phyloP scores from a whole-genome alignment of 1,140 invertebrate species.

The Potamilus streckersoni region DNA sequence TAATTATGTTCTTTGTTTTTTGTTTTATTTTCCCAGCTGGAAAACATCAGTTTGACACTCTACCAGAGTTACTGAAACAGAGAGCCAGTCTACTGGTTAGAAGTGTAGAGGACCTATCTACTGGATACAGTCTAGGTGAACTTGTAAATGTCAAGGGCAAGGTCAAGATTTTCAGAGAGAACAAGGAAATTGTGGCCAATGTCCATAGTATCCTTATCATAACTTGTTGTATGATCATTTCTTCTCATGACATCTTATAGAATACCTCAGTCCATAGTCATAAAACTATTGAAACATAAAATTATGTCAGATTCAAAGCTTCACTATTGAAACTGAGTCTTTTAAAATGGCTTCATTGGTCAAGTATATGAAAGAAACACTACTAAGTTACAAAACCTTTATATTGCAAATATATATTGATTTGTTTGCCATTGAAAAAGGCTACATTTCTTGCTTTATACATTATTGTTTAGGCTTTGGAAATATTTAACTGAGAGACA shows the following conservation, averaged over 20 bases:
- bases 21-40: not conserved
- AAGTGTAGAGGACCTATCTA: constrained; percentile 1
- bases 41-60: not conserved
- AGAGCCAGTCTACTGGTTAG: constrained; percentile 1
- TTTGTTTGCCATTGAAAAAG: no score
- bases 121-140: constrained; percentile 45
- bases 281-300: no score
- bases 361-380: no score
- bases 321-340: no score
- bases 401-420: no score
- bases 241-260: not conserved
- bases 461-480: no score
- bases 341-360: no score
- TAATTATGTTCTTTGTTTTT: no score
- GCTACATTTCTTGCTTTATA: no score
- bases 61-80: not conserved
- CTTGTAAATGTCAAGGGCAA: constrained; percentile 48
- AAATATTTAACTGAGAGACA: no score
- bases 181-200: constrained; percentile 42
- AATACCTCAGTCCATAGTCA: not conserved
- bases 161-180: constrained; percentile 44
- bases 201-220: constrained; percentile 46
- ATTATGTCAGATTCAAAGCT: no score
- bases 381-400: no score
- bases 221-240: not conserved